Base-by-base conservation (phyloP, 2,113 vertebrate species). In the Saccopteryx bilineata region DNA sequence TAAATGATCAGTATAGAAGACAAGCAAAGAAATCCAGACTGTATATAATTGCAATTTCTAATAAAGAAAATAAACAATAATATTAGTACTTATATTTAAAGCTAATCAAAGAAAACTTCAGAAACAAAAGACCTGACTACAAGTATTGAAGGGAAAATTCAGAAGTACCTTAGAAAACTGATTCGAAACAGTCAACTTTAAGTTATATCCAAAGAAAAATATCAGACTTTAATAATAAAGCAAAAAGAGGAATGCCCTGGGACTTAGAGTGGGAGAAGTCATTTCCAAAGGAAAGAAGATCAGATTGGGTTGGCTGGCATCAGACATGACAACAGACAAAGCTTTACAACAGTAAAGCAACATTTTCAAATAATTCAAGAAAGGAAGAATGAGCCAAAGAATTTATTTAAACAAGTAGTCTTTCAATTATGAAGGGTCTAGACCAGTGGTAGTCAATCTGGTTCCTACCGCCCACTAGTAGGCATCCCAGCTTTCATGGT, bases 311-410 rank as follows among this genome's bases (percentile, higher is more conserved):
- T 78, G 75, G 12, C n/a, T 90, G 63, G 0, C 12, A 60, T 54
- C 52, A 68, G 26, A 46, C 54, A 52, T 79, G 60, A 74, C n/a
- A 91, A 56, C 2, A 92, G 78, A 58, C 39, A 68, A 87, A 87
- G n/a, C n/a, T n/a, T n/a, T n/a, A n/a, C n/a, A n/a, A n/a, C n/a
- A n/a, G n/a, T 91, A 84, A 23, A 72, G 39, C 23, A 79, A 48
- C 50, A 87, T 93, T 79, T 96, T 88, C 71, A 91, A 75, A 87
- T 93, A 69, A 75, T 48, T 24, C 46, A 56, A 61, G 33, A 90
- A 90, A 72, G 58, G 63, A 56, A 78, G 2, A n/a, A 4, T 72
- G 50, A 78, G 11, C 12, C 28, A 66, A 84, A 65, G 9, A 60
- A 84, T 87, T 87, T 85, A 76, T 90, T 87, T 48, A 78, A 66